Percentiles rank a stretch among this genome's conserved stretches.
Conservation (phyloP, 2,797 vertebrate genomes). For the Pseudochaenichthys georgianus region DNA sequence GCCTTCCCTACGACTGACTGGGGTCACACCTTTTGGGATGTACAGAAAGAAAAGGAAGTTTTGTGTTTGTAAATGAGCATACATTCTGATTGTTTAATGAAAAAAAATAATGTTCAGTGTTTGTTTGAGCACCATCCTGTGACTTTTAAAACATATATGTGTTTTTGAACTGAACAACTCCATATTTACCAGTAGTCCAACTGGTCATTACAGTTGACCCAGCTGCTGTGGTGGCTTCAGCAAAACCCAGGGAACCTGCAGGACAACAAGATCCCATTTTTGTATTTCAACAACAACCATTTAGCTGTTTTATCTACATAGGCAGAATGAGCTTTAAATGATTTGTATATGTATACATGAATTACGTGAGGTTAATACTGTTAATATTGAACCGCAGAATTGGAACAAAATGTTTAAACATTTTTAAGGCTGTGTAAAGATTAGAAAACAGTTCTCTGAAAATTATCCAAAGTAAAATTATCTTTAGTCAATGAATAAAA, state of each 20-base stretch:
- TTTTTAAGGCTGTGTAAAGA: background rate
- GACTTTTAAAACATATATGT: conserved; percentile 1
- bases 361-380: too few species aligned
- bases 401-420: background rate
- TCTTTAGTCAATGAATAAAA: background rate
- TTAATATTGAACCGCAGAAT: background rate
- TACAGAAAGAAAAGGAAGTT: background rate
- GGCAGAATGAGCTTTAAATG: background rate
- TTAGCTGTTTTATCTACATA: background rate
- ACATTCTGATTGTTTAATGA: too few species aligned
- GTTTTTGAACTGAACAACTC: background rate
- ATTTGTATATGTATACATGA: background rate
- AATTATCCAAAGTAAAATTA: background rate
- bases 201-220: fast-evolving
- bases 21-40: background rate
- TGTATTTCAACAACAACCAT: background rate
- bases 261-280: background rate
- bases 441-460: background rate
- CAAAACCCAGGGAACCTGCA: conserved; percentile 69
- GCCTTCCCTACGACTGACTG: fast-evolving
- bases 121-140: conserved; percentile 12
- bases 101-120: too few species aligned
- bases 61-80: too few species aligned
- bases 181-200: conserved; percentile 39
- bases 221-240: background rate